Evolutionary conservation across 1,140 invertebrate species (phyloP).

Genomic region (Tribolium madens): DNA sequence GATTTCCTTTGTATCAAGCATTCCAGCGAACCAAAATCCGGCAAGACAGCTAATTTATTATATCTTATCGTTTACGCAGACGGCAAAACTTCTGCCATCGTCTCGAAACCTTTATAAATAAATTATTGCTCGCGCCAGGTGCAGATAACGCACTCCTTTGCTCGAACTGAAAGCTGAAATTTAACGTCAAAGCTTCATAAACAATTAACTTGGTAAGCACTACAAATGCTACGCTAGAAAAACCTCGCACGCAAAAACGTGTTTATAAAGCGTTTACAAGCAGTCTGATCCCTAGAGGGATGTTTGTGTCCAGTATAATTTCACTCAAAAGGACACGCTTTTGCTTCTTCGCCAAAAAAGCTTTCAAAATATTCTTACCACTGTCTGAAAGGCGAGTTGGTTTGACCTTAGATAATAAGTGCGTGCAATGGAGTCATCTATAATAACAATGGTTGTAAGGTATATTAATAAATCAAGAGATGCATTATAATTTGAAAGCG

Average conservation of each 20-base stretch:
- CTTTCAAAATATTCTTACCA: neutral
- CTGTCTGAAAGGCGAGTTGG: neutral
- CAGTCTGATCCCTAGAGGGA: neutral
- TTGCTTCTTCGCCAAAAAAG: neutral
- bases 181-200: neutral
- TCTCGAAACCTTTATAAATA: neutral
- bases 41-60: no score
- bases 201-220: neutral
- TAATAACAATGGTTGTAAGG: constrained; percentile 23
- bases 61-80: neutral
- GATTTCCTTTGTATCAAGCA: no score
- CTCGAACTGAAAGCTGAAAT: neutral
- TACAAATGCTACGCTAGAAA: neutral
- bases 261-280: neutral
- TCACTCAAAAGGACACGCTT: neutral
- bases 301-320: neutral
- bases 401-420: constrained; percentile 17
- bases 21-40: no score
- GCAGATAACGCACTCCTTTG: neutral
- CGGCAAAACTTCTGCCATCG: neutral
- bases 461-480: constrained; percentile 19
- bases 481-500: constrained; percentile 13
- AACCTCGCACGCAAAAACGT: neutral
- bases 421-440: constrained; percentile 20
- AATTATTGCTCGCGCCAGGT: neutral